Percentiles rank a stretch among this genome's conserved stretches.
Evolutionary conservation across 2,888 invertebrate genomes (phyloP).

Genomic region (Stomorhina lunata): DNA sequence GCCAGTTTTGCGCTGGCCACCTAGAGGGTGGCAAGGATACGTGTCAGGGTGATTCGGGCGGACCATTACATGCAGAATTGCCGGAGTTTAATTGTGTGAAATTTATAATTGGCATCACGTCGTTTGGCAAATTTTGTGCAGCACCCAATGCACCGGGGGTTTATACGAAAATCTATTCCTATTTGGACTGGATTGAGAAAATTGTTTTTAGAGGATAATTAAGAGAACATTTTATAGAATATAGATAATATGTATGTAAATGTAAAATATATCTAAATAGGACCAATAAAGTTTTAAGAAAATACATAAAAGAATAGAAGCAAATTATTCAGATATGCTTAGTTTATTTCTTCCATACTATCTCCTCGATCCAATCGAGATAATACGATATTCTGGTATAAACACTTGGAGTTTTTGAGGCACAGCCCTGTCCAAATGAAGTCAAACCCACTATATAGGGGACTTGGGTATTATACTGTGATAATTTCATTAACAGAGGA

Average conservation of each 20-base stretch:
- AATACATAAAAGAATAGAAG: too few species aligned
- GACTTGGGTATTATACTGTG: not conserved
- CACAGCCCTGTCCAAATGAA: slow-evolving; percentile 57
- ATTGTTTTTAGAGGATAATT: slow-evolving; percentile 72
- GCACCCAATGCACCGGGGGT: slow-evolving; percentile 77
- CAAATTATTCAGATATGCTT: too few species aligned
- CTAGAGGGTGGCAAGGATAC: slow-evolving; percentile 78
- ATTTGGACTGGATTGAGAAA: slow-evolving; percentile 78
- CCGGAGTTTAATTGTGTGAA: slow-evolving; percentile 77
- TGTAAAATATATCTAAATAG: slow-evolving; percentile 2
- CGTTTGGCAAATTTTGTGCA: slow-evolving; percentile 79
- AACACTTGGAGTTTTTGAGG: slow-evolving; percentile 41
- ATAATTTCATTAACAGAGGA: slow-evolving; percentile 35
- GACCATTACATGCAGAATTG: slow-evolving; percentile 76
- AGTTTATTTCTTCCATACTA: slow-evolving; percentile 59
- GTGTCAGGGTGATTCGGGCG: slow-evolving; percentile 79
- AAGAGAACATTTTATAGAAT: not conserved
- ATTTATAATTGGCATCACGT: slow-evolving; percentile 78
- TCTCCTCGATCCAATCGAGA: slow-evolving; percentile 53
- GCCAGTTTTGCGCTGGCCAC: slow-evolving; percentile 80
- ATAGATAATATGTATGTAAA: not conserved
- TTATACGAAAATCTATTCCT: slow-evolving; percentile 76
- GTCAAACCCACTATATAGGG: slow-evolving; percentile 50
- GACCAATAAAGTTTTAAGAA: slow-evolving; percentile 17
- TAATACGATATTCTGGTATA: slow-evolving; percentile 59